Base-by-base conservation (phyloP, 2,113 vertebrate species). In the Rhea pennata region DNA sequence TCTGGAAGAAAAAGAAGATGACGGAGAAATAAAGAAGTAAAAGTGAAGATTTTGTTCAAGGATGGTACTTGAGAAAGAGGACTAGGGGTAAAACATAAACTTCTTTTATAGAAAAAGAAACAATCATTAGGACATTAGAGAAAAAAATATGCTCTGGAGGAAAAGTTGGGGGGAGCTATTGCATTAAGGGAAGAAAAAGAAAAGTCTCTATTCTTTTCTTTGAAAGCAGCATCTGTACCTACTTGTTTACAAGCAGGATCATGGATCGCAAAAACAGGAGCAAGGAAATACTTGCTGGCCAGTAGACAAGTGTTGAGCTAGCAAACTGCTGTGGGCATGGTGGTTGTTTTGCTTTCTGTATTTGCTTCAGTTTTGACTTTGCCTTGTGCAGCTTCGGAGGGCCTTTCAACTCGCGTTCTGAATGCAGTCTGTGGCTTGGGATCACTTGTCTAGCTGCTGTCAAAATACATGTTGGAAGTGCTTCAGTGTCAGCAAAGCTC, bases 241-340 rank as follows among this genome's bases (percentile, higher is more conserved):
- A 0, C 2, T 9, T 56, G n/a, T 5, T 65, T 6, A 3, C 40
- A 33, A 4, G 3, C 5, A 1, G 1, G 39, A n/a, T 31, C 15
- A 69, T 5, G 19, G 33, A 15, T 20, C 9, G 0, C 2, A 12
- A 6, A 5, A 12, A 5, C 2, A 9, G 88, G 86, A 73, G 44
- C 22, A 36, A 36, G 36, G 36, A 36, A 36, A 36, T 33, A 2
- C 71, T 40, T 8, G n/a, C 61, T 24, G 36, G 14, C 56, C 0
- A 1, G 42, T 0, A 6, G 40, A 1, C 5, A 3, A 36, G 44
- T 10, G 71, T 0, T 29, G 24, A 2, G 27, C 1, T 8, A 4
- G 14, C 19, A 23, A 6, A 14, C 10, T 3, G 26, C 23, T 0
- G 40, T 10, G 48, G 2, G 27, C 10, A 50, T 19, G 42, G 42